These are phyloP conservation scores for Drosophila hydei DNA, from an alignment of 1,140 invertebrate genomes.

Conservation along the genomic window DNA sequence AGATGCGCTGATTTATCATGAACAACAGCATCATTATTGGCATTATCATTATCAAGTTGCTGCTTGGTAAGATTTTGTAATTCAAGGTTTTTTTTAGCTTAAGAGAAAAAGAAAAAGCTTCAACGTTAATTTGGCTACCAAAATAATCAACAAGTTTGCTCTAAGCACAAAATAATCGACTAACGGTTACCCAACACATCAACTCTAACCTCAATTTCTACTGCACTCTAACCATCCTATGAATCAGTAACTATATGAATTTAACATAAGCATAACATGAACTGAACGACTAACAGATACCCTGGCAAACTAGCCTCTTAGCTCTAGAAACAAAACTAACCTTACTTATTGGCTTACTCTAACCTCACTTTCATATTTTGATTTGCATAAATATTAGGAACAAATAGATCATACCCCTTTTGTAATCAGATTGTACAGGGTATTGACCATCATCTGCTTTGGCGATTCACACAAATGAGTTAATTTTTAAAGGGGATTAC, in stretches of 20 bases:
- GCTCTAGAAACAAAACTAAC: not conserved
- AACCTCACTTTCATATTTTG: too few relatives aligned
- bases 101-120: conserved; percentile 21
- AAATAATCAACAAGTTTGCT: not conserved
- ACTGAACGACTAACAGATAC: not conserved
- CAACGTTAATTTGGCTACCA: not conserved
- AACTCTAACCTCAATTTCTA: too few relatives aligned
- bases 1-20: conserved; percentile 51
- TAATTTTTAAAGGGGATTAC: conserved; percentile 32
- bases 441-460: not conserved
- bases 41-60: conserved; percentile 26
- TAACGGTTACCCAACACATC: too few relatives aligned
- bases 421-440: too few relatives aligned
- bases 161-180: too few relatives aligned
- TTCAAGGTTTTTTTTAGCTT: conserved; percentile 75
- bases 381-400: not conserved
- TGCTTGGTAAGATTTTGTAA: conserved; percentile 77
- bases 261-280: too few relatives aligned
- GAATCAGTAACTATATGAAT: too few relatives aligned
- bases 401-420: too few relatives aligned
- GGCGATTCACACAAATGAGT: conserved; percentile 17
- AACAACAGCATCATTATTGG: conserved; percentile 14
- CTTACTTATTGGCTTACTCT: too few relatives aligned
- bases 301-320: too few relatives aligned
- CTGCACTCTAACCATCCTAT: too few relatives aligned